Evolutionary conservation across 2,113 vertebrate genomes (phyloP).

Genomic region (Rousettus leschenaultii): DNA sequence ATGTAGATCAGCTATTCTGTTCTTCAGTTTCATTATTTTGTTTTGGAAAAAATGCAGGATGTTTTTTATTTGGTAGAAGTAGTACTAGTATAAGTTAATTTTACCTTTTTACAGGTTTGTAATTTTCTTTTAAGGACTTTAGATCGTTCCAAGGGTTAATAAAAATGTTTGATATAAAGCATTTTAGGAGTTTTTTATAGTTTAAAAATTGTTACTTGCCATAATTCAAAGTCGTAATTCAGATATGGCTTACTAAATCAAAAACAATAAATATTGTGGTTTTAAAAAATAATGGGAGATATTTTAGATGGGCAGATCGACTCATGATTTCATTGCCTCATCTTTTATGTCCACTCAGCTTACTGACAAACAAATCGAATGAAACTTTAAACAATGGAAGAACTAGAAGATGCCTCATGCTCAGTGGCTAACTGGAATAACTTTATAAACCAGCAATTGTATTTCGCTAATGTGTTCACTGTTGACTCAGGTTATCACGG

Average conservation of each 20-base stretch:
- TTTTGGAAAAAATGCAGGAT: not conserved
- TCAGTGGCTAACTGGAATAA: not conserved
- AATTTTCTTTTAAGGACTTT: not conserved
- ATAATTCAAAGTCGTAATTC: not conserved
- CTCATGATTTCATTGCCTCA: conserved; percentile 11
- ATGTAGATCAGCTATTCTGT: not conserved
- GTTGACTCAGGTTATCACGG: conserved; percentile 35
- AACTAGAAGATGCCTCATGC: conserved; percentile 31
- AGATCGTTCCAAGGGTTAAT: not conserved
- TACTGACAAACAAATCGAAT: conserved; percentile 40
- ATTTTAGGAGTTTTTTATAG: not conserved
- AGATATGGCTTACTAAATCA: not conserved
- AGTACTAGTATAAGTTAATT: not conserved
- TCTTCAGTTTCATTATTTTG: not conserved
- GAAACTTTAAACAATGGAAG: conserved; percentile 38
- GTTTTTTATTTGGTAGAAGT: not conserved
- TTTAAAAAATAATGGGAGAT: not conserved
- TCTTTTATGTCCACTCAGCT: conserved; percentile 34
- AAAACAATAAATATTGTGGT: not conserved
- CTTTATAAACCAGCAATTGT: not conserved
- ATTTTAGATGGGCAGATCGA: not conserved
- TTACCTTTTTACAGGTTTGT: not conserved
- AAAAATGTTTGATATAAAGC: not conserved
- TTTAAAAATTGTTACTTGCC: not conserved
- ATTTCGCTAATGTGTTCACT: not conserved